Evolutionary conservation across 2,797 vertebrate species (phyloP).

Genomic region (Coracias cyanogaster): DNA sequence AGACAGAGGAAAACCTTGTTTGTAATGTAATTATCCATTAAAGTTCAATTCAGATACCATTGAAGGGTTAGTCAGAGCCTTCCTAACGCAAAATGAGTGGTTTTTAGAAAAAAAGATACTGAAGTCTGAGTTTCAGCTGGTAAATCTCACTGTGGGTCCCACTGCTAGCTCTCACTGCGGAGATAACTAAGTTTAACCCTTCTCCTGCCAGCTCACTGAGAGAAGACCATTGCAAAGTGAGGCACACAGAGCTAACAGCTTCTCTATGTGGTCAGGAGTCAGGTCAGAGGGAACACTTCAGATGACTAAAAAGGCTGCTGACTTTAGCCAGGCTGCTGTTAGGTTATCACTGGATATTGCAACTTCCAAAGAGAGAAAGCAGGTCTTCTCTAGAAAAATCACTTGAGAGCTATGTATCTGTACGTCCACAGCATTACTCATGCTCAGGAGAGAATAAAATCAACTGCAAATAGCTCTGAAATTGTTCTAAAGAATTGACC

Average conservation of each 20-base stretch:
- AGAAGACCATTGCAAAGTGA: neutral
- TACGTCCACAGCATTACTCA: neutral
- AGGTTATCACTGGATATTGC: neutral
- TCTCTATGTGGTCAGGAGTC: neutral
- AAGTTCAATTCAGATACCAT: conserved; percentile 53
- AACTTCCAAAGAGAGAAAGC: neutral
- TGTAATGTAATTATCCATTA: conserved; percentile 47
- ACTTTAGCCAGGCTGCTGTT: neutral
- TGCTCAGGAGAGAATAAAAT: neutral
- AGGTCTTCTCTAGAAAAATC: neutral
- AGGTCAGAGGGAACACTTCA: neutral
- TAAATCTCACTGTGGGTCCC: neutral
- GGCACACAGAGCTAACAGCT: neutral
- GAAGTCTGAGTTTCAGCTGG: neutral
- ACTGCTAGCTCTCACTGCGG: neutral
- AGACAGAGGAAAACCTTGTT: conserved; percentile 63
- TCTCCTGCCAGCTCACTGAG: neutral
- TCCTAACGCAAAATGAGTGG: neutral
- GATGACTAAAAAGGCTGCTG: neutral
- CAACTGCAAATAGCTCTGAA: neutral
- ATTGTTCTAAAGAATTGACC: neutral
- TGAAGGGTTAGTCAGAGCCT: conserved; percentile 8
- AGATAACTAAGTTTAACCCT: neutral
- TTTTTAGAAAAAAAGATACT: neutral
- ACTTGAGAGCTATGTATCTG: neutral